phyloP scores from a whole-genome alignment of 2,888 invertebrate species.

The Philhelius pedissequus region DNA sequence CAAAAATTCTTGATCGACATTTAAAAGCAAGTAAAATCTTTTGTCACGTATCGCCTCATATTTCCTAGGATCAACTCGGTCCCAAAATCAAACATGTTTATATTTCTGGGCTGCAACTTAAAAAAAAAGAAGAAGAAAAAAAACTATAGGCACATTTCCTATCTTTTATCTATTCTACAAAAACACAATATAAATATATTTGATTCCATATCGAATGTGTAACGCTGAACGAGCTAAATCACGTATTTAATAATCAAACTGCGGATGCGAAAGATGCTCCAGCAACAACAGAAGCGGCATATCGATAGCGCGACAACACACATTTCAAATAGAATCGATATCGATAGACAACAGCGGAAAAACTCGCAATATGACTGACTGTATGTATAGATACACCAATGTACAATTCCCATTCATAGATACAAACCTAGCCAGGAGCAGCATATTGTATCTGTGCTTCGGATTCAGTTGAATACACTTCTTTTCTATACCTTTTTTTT shows the following conservation, averaged over 20 bases:
- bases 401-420: background rate
- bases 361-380: constrained; percentile 2
- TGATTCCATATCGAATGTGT: background rate
- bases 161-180: background rate
- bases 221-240: constrained; percentile 40
- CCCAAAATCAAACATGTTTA: background rate
- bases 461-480: constrained; percentile 8
- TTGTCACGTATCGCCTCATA: background rate
- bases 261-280: constrained; percentile 48
- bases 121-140: no score
- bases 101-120: background rate
- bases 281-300: background rate
- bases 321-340: constrained; percentile 32
- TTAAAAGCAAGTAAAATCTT: background rate
- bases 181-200: background rate
- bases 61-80: background rate
- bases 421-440: constrained; percentile 1
- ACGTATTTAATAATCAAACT: constrained; percentile 63
- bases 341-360: constrained; percentile 14
- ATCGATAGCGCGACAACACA: background rate
- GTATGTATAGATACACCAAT: background rate
- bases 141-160: constrained; percentile 12
- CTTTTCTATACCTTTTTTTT: background rate
- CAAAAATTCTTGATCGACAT: background rate
- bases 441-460: constrained; percentile 1